Evolutionary conservation across 2,113 vertebrate species (phyloP).

Genomic region (Bubo blakistoni): DNA sequence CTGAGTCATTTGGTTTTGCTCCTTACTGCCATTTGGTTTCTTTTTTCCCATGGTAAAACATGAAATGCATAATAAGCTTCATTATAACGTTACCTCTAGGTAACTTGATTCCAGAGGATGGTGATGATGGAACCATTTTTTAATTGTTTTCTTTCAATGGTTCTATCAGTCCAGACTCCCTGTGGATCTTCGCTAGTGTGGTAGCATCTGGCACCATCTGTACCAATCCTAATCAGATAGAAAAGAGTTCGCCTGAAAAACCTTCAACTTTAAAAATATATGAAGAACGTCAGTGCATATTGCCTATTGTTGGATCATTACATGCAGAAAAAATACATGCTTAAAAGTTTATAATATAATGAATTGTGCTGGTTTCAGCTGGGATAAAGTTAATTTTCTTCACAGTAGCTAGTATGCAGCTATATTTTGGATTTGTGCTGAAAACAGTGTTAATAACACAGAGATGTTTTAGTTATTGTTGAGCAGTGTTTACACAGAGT

Average conservation of each 20-base stretch:
- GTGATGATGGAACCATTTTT: constrained; percentile 76
- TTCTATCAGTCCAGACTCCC: constrained; percentile 71
- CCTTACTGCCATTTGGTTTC: not conserved
- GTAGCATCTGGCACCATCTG: constrained; percentile 77
- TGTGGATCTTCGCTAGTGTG: constrained; percentile 75
- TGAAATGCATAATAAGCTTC: not conserved
- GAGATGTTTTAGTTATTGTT: too few relatives aligned
- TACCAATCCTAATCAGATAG: constrained; percentile 64
- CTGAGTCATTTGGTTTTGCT: not conserved
- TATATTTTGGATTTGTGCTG: too few relatives aligned
- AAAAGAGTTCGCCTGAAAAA: constrained; percentile 11
- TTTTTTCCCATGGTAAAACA: not conserved
- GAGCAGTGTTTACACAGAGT: too few relatives aligned
- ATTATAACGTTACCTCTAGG: constrained; percentile 61
- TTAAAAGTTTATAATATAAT: not conserved
- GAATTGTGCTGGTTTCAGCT: too few relatives aligned
- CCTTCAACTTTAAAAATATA: not conserved
- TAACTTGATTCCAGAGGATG: constrained; percentile 68
- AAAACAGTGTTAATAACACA: too few relatives aligned
- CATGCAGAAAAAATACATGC: not conserved
- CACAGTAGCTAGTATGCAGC: too few relatives aligned
- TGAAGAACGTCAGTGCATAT: not conserved
- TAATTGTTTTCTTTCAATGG: constrained; percentile 76
- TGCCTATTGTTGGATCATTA: not conserved
- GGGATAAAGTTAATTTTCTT: too few relatives aligned